These are phyloP conservation scores for Harmothoe impar DNA, from an alignment of 2,888 invertebrate genomes.

Conservation along the genomic window DNA sequence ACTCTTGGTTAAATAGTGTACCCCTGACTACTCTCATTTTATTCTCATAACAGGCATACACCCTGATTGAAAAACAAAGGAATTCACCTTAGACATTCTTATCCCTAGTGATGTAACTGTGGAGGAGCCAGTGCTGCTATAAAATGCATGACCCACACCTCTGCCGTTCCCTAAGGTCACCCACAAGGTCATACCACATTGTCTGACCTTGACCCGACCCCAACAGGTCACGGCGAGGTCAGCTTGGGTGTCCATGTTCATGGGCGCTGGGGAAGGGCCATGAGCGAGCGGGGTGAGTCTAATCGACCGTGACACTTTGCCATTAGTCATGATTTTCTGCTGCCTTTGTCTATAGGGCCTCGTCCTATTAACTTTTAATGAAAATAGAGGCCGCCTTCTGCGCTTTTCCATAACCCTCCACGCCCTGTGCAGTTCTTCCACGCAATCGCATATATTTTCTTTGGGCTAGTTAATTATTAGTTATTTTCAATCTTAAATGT, in stretches of 20 bases:
- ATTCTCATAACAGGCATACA: too few species aligned
- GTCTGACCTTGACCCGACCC: constrained; percentile 29
- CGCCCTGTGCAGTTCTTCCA: too few species aligned
- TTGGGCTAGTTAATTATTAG: too few species aligned
- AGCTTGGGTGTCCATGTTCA: not conserved
- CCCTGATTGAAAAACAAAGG: too few species aligned
- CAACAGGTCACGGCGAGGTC: not conserved
- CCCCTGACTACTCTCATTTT: too few species aligned
- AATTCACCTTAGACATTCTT: too few species aligned
- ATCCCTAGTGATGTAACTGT: too few species aligned
- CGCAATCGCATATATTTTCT: too few species aligned
- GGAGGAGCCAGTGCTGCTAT: too few species aligned
- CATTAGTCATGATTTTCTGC: not conserved
- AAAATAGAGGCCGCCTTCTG: not conserved
- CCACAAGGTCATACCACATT: not conserved
- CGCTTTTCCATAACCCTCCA: too few species aligned
- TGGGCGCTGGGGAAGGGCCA: not conserved
- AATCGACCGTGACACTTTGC: constrained; percentile 22
- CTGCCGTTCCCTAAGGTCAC: not conserved
- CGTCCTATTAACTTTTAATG: constrained; percentile 29
- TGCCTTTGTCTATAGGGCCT: constrained; percentile 23
- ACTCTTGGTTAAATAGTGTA: too few species aligned
- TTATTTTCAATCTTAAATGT: too few species aligned
- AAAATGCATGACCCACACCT: not conserved
- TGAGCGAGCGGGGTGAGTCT: not conserved